Evolutionary conservation across 2,797 vertebrate species (phyloP), one percentile per base, ranked within the genome.

Genomic region (Miichthys miiuy): DNA sequence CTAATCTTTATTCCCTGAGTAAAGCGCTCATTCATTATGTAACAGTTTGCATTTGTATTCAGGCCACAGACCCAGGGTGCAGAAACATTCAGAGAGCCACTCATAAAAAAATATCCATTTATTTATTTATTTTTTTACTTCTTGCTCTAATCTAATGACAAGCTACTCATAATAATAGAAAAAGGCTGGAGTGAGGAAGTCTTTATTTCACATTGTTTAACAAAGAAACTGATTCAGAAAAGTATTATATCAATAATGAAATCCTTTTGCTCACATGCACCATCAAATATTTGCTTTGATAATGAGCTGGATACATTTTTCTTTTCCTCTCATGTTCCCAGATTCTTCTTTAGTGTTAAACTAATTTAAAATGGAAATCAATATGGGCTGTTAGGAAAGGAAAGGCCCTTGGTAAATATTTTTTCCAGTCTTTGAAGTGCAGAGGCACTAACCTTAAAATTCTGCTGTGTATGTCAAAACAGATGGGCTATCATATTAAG

Each of bases 11-110:
- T 94, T 95, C 90, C 91, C 92, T 14, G 79, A 93, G 91, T 93
- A 95, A 95, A 95, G 90, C 89, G 62, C 92, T 94, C 94, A 95
- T 95, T 95, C 92, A 96, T 96, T 96, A 95, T 96, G 94, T 93
- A 96, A 96, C 93, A 91, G 89, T 84, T 87, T 92, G 89, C 92
- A 93, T 95, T 95, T 95, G 93, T 92, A 96, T 96, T 95, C 94
- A 93, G 93, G 93, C 91, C 90, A 94, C 92, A 92, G 90, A 92
- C 80, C 81, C 81, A 71, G 85, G 85, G 89, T 89, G 84, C 88
- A 90, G 86, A 92, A 90, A 91, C 90, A 92, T 91, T 87, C 87
- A 85, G 78, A 89, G 78, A 92, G 87, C 75, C 80, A 87, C 88
- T 91, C 84, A 76, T 88, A 89, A 89, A 93, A 89, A 93, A 87